phyloP scores from a whole-genome alignment of 2,888 invertebrate species.

The Lordiphosa andalusiaca region DNA sequence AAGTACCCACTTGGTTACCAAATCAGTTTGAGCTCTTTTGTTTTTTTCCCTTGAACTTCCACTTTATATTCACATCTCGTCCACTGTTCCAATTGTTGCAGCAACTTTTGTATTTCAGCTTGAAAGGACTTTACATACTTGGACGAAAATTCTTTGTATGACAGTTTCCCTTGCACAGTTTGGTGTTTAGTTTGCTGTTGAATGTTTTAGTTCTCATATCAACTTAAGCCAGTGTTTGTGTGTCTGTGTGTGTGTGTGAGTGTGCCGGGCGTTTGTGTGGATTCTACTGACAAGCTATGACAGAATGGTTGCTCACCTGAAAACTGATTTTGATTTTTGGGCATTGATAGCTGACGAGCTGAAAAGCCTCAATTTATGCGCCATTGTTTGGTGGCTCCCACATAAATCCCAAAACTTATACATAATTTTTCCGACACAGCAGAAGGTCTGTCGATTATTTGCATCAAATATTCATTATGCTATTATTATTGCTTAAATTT shows the following conservation, averaged over 20 bases:
- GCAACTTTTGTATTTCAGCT: constrained; percentile 52
- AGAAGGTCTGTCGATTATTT: constrained; percentile 24
- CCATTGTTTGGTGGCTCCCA: constrained; percentile 14
- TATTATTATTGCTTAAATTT: constrained; percentile 52
- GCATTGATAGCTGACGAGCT: constrained; percentile 18
- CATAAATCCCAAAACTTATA: constrained; percentile 21
- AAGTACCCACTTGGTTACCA: too few relatives aligned
- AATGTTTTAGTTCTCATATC: constrained; percentile 70
- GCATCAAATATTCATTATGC: constrained; percentile 67
- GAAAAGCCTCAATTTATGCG: constrained; percentile 1
- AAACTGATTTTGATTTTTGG: constrained; percentile 27
- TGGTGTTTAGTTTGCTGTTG: constrained; percentile 67
- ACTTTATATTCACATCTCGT: too few relatives aligned
- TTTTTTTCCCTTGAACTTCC: too few relatives aligned
- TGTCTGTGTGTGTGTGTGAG: constrained; percentile 3
- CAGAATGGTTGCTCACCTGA: constrained; percentile 34
- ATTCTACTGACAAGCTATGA: constrained; percentile 31
- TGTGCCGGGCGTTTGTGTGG: constrained; percentile 21
- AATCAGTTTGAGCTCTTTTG: too few relatives aligned
- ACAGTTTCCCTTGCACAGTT: constrained; percentile 67
- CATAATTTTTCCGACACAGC: constrained; percentile 21
- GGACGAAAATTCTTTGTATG: constrained; percentile 60
- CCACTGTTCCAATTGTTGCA: constrained; percentile 19
- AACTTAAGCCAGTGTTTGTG: constrained; percentile 39
- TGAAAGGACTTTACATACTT: constrained; percentile 61